Percentiles rank a stretch among this genome's conserved stretches.
Evolutionary conservation across 2,888 invertebrate genomes (phyloP).

Genomic region (Leuctra nigra): DNA sequence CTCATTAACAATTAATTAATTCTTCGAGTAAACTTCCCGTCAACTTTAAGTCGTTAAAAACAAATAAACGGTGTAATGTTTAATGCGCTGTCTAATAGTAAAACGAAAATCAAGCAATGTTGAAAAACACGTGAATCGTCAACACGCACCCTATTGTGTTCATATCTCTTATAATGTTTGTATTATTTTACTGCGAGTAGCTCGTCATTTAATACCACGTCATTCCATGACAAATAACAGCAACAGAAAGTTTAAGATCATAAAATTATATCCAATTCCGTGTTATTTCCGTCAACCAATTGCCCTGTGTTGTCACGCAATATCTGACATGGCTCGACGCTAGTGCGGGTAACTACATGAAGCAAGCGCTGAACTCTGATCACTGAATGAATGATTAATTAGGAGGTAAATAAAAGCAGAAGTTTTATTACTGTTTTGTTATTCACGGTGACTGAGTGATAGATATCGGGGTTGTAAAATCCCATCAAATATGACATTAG

Average conservation of each 20-base stretch:
- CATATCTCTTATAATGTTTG: too few species aligned
- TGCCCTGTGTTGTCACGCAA: not conserved
- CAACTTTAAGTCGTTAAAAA: too few species aligned
- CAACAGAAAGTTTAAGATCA: not conserved
- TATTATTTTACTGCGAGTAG: too few species aligned
- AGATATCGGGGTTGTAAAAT: not conserved
- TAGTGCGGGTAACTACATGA: not conserved
- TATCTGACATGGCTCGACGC: not conserved
- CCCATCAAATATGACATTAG: not conserved
- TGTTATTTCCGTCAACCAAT: conserved; percentile 8
- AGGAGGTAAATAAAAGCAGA: not conserved
- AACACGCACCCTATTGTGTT: too few species aligned
- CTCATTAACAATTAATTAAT: too few species aligned
- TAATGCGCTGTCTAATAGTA: too few species aligned
- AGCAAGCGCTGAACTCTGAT: too few species aligned
- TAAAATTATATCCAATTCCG: conserved; percentile 9
- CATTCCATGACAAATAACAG: not conserved
- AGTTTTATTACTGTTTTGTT: not conserved
- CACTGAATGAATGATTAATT: conserved; percentile 18
- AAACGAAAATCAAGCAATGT: too few species aligned
- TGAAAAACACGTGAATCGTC: too few species aligned
- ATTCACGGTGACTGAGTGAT: not conserved
- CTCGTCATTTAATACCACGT: not conserved
- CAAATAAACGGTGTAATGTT: too few species aligned
- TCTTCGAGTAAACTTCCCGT: too few species aligned